Percentiles rank a stretch among this genome's conserved stretches.
phyloP scores from a whole-genome alignment of 2,797 vertebrate species.

The Hippoglossus hippoglossus region DNA sequence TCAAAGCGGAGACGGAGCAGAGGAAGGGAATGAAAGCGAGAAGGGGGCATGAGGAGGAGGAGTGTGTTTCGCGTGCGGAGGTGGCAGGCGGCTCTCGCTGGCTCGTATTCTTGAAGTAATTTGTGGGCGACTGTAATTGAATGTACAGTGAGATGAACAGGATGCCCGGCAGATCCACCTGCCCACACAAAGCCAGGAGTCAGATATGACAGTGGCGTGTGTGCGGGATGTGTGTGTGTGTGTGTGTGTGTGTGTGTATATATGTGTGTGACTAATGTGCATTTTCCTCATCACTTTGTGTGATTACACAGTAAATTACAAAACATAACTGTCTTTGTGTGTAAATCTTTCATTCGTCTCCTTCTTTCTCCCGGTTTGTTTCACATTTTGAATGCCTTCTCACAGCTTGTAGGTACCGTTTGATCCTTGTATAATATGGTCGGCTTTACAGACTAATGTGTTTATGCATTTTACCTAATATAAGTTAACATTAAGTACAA shows the following conservation, averaged over 20 bases:
- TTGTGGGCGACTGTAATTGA: constrained; percentile 79
- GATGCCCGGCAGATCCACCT: constrained; percentile 67
- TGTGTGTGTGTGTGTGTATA: too few species aligned
- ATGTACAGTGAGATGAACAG: constrained; percentile 77
- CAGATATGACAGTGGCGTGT: constrained; percentile 47
- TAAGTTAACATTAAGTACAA: constrained; percentile 57
- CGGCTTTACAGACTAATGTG: constrained; percentile 39
- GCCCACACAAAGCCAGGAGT: constrained; percentile 70
- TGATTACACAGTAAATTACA: constrained; percentile 54
- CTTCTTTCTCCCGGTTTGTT: constrained; percentile 23
- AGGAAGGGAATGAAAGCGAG: constrained; percentile 47
- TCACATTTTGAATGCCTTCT: not conserved
- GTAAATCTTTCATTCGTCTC: constrained; percentile 21
- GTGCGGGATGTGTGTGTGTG: constrained; percentile 33
- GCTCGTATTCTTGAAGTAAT: constrained; percentile 74
- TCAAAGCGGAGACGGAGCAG: constrained; percentile 43
- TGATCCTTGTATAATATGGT: constrained; percentile 33
- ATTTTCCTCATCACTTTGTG: constrained; percentile 47
- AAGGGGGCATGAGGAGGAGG: constrained; percentile 58
- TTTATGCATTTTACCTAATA: constrained; percentile 52
- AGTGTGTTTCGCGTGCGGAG: constrained; percentile 62
- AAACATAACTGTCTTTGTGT: constrained; percentile 38
- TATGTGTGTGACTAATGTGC: constrained; percentile 10
- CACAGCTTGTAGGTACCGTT: constrained; percentile 6
- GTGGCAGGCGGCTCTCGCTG: constrained; percentile 70